Evolutionary conservation across 2,113 vertebrate species (phyloP), one percentile per base, ranked within the genome.

Genomic region (Pterophyllum scalare): DNA sequence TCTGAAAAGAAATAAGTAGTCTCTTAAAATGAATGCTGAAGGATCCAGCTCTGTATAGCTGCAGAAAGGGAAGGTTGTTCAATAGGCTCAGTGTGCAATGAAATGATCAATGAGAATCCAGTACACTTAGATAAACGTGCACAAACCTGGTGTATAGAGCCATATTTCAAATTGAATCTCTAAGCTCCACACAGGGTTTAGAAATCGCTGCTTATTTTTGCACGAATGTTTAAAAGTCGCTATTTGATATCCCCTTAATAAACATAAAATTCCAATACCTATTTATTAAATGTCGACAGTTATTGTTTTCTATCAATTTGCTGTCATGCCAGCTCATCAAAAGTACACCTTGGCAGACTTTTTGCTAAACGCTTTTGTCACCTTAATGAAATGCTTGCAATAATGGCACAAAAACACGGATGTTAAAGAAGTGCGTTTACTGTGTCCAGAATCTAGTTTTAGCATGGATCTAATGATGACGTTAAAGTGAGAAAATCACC

Each of bases 11-110:
- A 33, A 75, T 43, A n/a, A 67, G 67, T 43, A 17, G 61, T 75
- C 35, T 33, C 75, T 58, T 65, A 9, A 81, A 81, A 84, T 70
- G 46, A 87, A 86, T 40, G n/a, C 49, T 62, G 62, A 74, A 28
- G 59, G 28, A 85, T 82, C 8, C 0, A 31, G 11, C 38, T 56
- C 62, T 58, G 38, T 28, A 56, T 6, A 11, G 57, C 52, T 22
- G 58, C 60, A 77, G 28, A 52, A 14, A 38, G 52, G 15, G 54
- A 57, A 77, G 70, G 46, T 46, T 79, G 20, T 56, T 19, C 13
- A 57, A 38, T 46, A 24, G 33, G 6, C 57, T 40, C 8, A 17
- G 65, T 26, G 20, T 0, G 24, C 24, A 31, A 52, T 13, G 24
- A 28, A 31, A 13, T 0, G 17, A 31, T 72, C 65, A 70, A 20